These are phyloP conservation scores for Campoplex capitator DNA, from an alignment of 2,888 invertebrate genomes.

Conservation along the genomic window DNA sequence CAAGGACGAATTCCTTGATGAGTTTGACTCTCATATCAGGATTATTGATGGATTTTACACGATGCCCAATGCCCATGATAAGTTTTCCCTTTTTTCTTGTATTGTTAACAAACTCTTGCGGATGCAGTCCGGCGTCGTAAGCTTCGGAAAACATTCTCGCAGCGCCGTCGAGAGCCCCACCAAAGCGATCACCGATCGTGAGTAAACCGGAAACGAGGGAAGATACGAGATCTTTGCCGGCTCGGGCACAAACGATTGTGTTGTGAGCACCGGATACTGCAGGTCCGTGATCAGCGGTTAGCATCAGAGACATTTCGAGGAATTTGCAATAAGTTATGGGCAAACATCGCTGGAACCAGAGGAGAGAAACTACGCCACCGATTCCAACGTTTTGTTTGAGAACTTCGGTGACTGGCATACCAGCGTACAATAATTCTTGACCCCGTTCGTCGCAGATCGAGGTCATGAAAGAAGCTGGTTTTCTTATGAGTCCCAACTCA, in stretches of 20 bases:
- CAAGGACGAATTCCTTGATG: slow-evolving; percentile 97
- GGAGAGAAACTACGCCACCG: slow-evolving; percentile 97
- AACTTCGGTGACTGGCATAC: slow-evolving; percentile 95
- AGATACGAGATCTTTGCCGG: slow-evolving; percentile 98
- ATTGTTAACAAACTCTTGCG: slow-evolving; percentile 99
- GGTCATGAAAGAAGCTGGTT: slow-evolving; percentile 99
- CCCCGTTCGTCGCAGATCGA: slow-evolving; percentile 99
- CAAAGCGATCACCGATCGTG: slow-evolving; percentile 99
- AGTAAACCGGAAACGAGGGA: slow-evolving; percentile 97
- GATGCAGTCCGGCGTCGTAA: slow-evolving; percentile 96
- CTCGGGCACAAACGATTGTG: slow-evolving; percentile 98
- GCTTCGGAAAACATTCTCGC: slow-evolving; percentile 99
- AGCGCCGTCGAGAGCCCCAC: slow-evolving; percentile 99
- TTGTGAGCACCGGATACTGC: slow-evolving; percentile 99
- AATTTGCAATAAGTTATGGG: slow-evolving; percentile 98
- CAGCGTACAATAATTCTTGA: slow-evolving; percentile 98
- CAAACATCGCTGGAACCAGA: slow-evolving; percentile 99
- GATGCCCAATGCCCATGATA: slow-evolving; percentile 99
- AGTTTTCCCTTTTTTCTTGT: slow-evolving; percentile 98
- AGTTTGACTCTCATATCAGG: slow-evolving; percentile 99
- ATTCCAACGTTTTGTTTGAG: slow-evolving; percentile 98
- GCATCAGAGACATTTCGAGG: slow-evolving; percentile 99
- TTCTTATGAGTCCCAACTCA: slow-evolving; percentile 98
- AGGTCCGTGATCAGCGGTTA: slow-evolving; percentile 99
- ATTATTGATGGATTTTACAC: slow-evolving; percentile 97